Base-by-base conservation (phyloP, 2,797 vertebrate genomes). In the Hemibagrus guttatus region DNA sequence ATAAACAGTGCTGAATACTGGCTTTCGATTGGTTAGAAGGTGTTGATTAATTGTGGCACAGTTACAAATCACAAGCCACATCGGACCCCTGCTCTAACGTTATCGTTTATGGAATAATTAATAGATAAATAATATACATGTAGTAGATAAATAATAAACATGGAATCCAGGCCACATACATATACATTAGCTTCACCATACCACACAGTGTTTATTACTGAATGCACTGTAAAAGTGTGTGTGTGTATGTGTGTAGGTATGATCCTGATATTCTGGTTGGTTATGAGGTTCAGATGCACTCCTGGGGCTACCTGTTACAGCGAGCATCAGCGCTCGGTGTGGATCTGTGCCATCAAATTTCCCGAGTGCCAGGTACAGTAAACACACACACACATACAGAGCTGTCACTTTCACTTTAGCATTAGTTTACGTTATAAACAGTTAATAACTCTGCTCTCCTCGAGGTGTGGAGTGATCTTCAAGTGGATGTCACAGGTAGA, bases 221-320 rank as follows among this genome's bases (percentile, higher is more conserved):
- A 63, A 63, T 8, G n/a, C 61, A 28, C 26, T 54, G 49, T 76
- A 31, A 35, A 49, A 56, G 49, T 76, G 75, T 58, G 75, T 79
- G 76, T 79, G 56, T 59, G 31, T 61, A 56, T 82, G 80, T 82
- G 81, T 89, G 88, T 92, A 99, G 98, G 93, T 99, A 96, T 90
- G 98, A 99, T 90, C 98, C 98, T 74, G 98, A 99, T 93, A 98
- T 99, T 93, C 93, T 99, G 86, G 88, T 99, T 88, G 98, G 98
- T 42, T 99, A 99, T 89, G 98, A 99, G 95, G 96, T 99, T 89
- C 98, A 99, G 95, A 98, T 98, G 97, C 96, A 91, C 88, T 99
- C 98, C 68, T 99, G 98, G 98, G 98, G 98, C 69, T 99, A 98
- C 95, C 96, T 99, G 84, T 95, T 99, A 69, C 97, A 99, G 93